Evolutionary conservation across 2,888 invertebrate species (phyloP), one percentile per base, ranked within the genome.

Genomic region (Deilephila elpenor): DNA sequence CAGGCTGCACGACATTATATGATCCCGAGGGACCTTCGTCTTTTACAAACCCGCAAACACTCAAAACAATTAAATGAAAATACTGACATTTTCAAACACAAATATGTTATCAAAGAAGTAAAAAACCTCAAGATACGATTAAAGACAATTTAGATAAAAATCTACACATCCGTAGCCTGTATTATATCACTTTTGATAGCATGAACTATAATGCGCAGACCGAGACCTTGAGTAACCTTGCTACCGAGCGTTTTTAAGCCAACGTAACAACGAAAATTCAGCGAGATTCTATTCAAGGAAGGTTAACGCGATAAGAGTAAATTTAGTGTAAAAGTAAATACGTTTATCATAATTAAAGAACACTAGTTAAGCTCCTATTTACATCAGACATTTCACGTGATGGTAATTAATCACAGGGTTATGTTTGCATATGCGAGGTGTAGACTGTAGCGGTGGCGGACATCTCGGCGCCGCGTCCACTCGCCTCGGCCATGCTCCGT

Each of bases 401-500:
- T 74, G 76, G 82, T 74, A 80, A 88, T 89, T 87, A 86, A 87
- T 87, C 86, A 85, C 83, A 77, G 76, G 76, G 73, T 75, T 73
- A 75, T 67, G 76, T 76, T 78, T 76, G 77, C 77, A 80, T 78
- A 80, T 80, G 76, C 76, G 78, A 76, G 7, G 25, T 20, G n/a
- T 37, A 17, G 19, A 19, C 11, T n/a, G 44, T 3, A 44, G n/a
- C n/a, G 44, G n/a, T 51, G 51, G 7, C 19, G 29, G 71, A 61
- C 77, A 77, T 75, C 72, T 72, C 74, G 72, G 70, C 74, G 61
- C 71, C 74, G 73, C 72, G n/a, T 74, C 74, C 75, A 34, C 61
- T 19, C n/a, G 14, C 20, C 44, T 5, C 20, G 20, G 11, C n/a
- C 5, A 5, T 37, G 20, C 37, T n/a, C 20, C 44, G 64, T 37